Evolutionary conservation across 2,797 vertebrate genomes (phyloP).

Genomic region (Perodicticus potto): DNA sequence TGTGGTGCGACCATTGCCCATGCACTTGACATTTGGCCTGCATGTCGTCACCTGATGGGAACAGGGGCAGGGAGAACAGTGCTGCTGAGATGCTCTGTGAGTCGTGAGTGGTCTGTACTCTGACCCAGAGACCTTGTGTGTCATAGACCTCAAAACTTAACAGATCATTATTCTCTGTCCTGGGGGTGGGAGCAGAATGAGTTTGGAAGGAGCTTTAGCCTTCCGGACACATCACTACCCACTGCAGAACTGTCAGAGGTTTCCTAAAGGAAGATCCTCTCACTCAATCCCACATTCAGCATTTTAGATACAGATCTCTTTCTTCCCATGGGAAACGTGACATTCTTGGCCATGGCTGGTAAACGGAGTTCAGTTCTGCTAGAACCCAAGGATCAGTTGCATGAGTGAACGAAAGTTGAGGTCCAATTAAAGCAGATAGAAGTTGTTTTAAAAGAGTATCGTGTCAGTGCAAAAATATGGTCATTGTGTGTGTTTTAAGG

Average conservation of each 20-base stretch:
- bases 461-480: not conserved
- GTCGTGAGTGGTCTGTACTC: not conserved
- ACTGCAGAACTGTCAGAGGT: not conserved
- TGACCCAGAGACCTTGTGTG: not conserved
- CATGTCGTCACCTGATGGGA: not conserved
- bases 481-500: not conserved
- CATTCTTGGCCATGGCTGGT: not conserved
- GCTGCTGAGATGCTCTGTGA: not conserved
- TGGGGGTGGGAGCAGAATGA: not conserved
- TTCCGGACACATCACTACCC: not conserved
- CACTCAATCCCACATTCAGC: too few species aligned
- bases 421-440: not conserved
- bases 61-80: not conserved
- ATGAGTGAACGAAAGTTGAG: not conserved
- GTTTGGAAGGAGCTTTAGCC: not conserved
- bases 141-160: not conserved
- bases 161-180: not conserved
- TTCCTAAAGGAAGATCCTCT: not conserved
- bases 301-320: not conserved
- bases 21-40: not conserved
- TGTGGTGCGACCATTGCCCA: rapidly evolving
- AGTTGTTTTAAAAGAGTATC: not conserved
- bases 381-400: too few species aligned
- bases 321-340: not conserved
- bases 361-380: not conserved